Conservation (phyloP, 2,113 vertebrate genomes). For the Turdus rufiventris region DNA sequence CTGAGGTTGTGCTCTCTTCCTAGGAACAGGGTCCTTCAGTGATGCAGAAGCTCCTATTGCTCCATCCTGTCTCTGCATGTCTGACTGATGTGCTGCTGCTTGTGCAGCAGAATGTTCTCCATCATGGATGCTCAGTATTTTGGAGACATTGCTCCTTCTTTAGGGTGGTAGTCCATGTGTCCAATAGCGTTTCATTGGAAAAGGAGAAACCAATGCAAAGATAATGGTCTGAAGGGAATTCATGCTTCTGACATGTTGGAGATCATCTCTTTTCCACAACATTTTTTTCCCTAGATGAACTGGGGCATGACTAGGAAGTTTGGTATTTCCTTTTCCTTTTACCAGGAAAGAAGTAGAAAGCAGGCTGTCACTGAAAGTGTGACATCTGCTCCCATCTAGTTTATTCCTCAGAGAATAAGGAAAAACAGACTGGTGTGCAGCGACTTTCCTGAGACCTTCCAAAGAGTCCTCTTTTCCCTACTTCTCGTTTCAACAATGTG, state of each 20-base stretch:
- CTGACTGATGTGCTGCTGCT: not conserved
- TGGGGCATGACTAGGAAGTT: not conserved
- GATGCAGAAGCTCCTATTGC: not conserved
- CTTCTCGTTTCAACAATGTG: rapidly evolving
- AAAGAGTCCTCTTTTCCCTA: not conserved
- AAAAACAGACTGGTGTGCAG: not conserved
- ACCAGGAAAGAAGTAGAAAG: not conserved
- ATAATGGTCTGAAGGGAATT: not conserved
- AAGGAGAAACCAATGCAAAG: not conserved
- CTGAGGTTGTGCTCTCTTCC: not conserved
- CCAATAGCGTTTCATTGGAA: rapidly evolving
- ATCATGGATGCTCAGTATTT: not conserved
- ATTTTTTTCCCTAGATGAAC: not conserved
- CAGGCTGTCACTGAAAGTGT: not conserved
- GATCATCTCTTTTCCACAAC: not conserved
- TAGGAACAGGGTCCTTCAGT: not conserved
- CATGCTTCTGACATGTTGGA: rapidly evolving
- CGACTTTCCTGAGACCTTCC: not conserved
- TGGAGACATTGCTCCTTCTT: not conserved
- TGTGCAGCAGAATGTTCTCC: not conserved
- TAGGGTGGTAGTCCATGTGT: not conserved
- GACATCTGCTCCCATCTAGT: not conserved
- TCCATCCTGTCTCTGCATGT: rapidly evolving
- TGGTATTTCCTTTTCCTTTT: not conserved
- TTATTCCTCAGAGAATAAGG: not conserved